Conservation (phyloP, 2,888 invertebrate species). For the Ethmia dodecea region DNA sequence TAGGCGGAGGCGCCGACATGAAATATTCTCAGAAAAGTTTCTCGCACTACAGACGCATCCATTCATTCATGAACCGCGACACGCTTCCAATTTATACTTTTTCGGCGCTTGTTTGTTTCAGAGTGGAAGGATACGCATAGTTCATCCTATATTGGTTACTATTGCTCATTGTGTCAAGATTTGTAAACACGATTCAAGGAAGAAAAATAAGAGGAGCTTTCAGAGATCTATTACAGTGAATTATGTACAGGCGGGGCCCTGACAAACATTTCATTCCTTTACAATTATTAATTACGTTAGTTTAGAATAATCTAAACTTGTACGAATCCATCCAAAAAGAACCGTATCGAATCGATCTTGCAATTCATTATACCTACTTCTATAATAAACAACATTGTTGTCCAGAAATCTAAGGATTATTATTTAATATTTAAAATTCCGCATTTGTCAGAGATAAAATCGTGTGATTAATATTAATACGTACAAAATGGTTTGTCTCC, state of each 20-base stretch:
- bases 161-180: constrained; percentile 37
- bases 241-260: constrained; percentile 11
- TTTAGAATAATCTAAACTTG: no score
- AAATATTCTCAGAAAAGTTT: constrained; percentile 62
- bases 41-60: constrained; percentile 46
- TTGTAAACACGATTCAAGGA: constrained; percentile 30
- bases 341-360: no score
- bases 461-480: no score
- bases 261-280: no score
- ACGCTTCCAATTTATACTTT: constrained; percentile 26
- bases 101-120: constrained; percentile 22
- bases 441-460: no score
- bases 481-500: constrained; percentile 11
- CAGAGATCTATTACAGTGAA: constrained; percentile 20
- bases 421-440: no score
- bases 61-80: constrained; percentile 58
- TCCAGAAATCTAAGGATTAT: constrained; percentile 21
- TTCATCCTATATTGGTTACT: constrained; percentile 33
- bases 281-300: no score
- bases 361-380: no score
- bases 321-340: no score
- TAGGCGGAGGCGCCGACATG: constrained; percentile 59
- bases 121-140: constrained; percentile 22
- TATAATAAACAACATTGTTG: no score
- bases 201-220: constrained; percentile 28